Conservation (phyloP, 2,888 invertebrate genomes). For the Nesidiocoris tenuis region DNA sequence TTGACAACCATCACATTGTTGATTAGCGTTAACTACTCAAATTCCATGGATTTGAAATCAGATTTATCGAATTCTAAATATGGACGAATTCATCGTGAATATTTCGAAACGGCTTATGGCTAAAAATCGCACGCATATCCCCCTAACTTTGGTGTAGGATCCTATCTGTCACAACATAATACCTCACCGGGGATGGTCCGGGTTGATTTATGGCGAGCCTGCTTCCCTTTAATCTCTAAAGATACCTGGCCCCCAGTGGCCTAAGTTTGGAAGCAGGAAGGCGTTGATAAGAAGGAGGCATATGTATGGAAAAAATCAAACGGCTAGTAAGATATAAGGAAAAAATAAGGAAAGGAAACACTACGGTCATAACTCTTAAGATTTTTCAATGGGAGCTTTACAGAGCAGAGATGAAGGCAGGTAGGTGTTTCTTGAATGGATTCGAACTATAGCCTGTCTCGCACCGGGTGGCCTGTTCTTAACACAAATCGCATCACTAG, state of each 20-base stretch:
- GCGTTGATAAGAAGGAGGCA: neutral
- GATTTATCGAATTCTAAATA: too few species aligned
- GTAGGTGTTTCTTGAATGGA: neutral
- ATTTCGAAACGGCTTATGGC: too few species aligned
- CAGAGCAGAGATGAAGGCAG: neutral
- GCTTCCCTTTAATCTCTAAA: neutral
- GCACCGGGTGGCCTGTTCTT: neutral
- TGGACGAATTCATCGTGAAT: too few species aligned
- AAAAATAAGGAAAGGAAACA: conserved; percentile 13
- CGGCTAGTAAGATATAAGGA: neutral
- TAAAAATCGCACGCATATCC: too few species aligned
- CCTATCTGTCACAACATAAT: too few species aligned
- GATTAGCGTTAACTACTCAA: too few species aligned
- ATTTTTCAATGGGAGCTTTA: conserved; percentile 10
- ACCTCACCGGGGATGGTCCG: too few species aligned
- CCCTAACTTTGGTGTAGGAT: too few species aligned
- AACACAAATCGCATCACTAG: neutral
- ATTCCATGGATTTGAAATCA: too few species aligned
- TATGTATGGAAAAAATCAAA: conserved; percentile 1
- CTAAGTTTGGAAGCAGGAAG: neutral
- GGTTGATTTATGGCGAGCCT: too few species aligned
- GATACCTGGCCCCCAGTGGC: neutral
- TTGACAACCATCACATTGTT: too few species aligned
- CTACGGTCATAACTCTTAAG: conserved; percentile 27
- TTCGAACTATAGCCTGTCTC: neutral